A percentile compares a stretch with the other conserved stretches of the same genome.
Evolutionary conservation across 2,888 invertebrate species (phyloP).

Genomic region (Conus canariensis): DNA sequence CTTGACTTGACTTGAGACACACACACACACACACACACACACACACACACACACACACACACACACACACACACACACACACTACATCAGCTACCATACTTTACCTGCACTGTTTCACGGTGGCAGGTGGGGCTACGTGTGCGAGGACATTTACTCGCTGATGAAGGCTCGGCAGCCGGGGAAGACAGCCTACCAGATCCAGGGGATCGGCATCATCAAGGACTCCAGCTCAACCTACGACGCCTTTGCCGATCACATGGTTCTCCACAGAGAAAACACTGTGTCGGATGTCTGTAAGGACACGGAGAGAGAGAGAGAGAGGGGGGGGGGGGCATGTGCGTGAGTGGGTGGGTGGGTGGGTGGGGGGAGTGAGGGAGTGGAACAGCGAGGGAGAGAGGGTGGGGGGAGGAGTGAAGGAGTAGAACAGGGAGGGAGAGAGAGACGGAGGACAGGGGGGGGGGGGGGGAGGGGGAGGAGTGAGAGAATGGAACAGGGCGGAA

Average conservation of each 20-base stretch:
- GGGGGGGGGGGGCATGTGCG: too few species aligned
- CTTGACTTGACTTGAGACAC: too few species aligned
- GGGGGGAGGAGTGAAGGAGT: too few species aligned
- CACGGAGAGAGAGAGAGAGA: background rate
- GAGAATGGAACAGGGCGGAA: too few species aligned
- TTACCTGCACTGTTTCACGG: background rate
- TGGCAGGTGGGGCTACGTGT: background rate
- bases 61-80: background rate
- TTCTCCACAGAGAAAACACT: background rate
- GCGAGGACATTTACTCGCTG: background rate
- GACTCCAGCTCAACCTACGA: background rate
- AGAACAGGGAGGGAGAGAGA: too few species aligned
- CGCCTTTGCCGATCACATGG: constrained; percentile 6
- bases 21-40: background rate
- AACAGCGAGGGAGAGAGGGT: too few species aligned
- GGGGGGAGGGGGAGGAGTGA: too few species aligned
- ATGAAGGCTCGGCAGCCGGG: background rate
- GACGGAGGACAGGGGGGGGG: too few species aligned
- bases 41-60: constrained; percentile 19
- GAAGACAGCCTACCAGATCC: background rate
- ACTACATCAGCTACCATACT: background rate
- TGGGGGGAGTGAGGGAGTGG: too few species aligned
- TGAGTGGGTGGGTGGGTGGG: too few species aligned
- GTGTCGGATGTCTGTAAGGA: background rate
- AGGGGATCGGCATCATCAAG: background rate